Base-by-base conservation (phyloP, 2,888 invertebrate species). In the Thecocarcelia acutangulata region DNA sequence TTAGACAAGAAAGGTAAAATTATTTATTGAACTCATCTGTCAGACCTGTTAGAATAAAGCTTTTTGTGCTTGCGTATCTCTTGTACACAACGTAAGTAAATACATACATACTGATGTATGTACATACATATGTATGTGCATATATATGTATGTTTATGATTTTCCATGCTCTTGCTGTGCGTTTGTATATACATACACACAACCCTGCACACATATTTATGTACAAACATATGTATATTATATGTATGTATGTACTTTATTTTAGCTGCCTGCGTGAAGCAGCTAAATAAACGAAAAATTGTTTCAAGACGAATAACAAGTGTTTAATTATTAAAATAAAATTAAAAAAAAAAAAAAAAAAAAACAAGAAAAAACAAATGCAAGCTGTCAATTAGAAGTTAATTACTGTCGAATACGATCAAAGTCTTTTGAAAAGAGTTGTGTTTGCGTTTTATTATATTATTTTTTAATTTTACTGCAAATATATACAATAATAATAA, bases 301-400 rank as follows among this genome's bases (percentile, higher is more conserved):
- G 19, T 66, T 52, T 52, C 4, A 21, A 68, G 54, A 28, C 54
- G 46, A 59, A 59, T 46, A 64, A 56, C 58, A 74, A 56, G 46
- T 66, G 74, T 48, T 63, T 15, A 58, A 37, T 72, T 59, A 70
- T 61, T n/a, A 40, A 48, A 58, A 42, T 50, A 8, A 66, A 66
- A 42, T 15, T 40, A 50, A 42, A n/a, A n/a, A n/a, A n/a, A n/a
- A n/a, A n/a, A n/a, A n/a, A n/a, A n/a, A n/a, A n/a, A n/a, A n/a
- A n/a, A n/a, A n/a, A n/a, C n/a, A n/a, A n/a, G n/a, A n/a, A n/a
- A n/a, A 24, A 24, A 28, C 17, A 63, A 76, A 76, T 58, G 50
- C 50, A 42, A 37, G 52, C 58, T 76, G 68, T 76, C 75, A 76
- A 59, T 75, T 68, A 76, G 44, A 37, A 59, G 68, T 37, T 68